Evolutionary conservation across 2,113 vertebrate species (phyloP), one percentile per base, ranked within the genome.

Genomic region (Megaleporinus macrocephalus): DNA sequence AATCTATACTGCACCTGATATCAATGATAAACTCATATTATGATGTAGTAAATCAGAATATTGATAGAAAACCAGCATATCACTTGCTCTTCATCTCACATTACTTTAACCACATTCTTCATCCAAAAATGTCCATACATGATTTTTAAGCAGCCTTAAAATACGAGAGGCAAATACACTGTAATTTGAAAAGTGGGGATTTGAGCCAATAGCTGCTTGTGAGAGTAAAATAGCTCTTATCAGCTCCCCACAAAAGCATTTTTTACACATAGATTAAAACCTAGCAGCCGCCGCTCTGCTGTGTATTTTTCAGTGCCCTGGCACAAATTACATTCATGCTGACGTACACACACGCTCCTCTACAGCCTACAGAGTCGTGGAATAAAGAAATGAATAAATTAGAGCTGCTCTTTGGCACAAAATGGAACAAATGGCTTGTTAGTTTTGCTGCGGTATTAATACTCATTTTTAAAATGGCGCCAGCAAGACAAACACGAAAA

Each of bases 311-410:
- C 51, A 18, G 15, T 53, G 51, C 51, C 51, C 51, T 18, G 51
- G 51, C 61, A 63, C 61, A 26, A 26, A 63, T 27, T 53, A 29
- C 61, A 63, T 27, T 11, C 57, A 22, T 11, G n/a, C 57, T 24
- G 9, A 61, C 57, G n/a, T 10, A 61, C n/a, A 63, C 26, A 29
- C 62, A 30, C 3, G 30, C 24, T 63, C 4, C 62, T 63, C 26
- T 14, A 63, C 62, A 63, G 62, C 26, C 62, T 53, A 63, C 27
- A 5, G 26, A 27, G 62, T 14, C 26, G 5, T 24, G 62, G 26
- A 29, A 63, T 15, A 5, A 15, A 63, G 30, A 63, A 63, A 53
- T 26, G 18, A 77, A 57, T 69, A 30, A 68, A 75, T 82, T 59
- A 69, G 61, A 71, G 27, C 44, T 61, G 65, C 63, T 70, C 53